Percentiles rank a stretch among this genome's conserved stretches.
Conservation (phyloP, 2,888 invertebrate genomes). For the Villa cingulata region DNA sequence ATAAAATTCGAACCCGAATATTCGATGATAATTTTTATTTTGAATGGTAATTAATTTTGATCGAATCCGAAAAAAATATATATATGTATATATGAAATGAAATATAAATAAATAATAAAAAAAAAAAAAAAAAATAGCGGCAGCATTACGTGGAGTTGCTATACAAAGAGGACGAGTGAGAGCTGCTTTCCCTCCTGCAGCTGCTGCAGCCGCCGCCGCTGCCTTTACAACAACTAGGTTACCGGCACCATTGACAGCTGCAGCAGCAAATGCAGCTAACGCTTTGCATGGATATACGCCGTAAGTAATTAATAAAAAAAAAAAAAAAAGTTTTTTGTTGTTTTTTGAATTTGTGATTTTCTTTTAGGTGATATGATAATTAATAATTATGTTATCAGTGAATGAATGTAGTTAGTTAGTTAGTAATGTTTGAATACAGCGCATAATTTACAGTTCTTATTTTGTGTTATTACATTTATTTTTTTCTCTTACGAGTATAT, state of each 20-base stretch:
- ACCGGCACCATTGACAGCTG: slow-evolving; percentile 50
- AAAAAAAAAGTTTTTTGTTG: slow-evolving; percentile 8
- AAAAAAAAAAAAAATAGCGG: slow-evolving; percentile 41
- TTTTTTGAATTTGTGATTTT: slow-evolving; percentile 2
- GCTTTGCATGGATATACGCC: slow-evolving; percentile 82
- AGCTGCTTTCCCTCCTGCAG: slow-evolving; percentile 52
- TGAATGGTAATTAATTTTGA: slow-evolving; percentile 2
- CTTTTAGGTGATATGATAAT: too few relatives aligned
- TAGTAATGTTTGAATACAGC: too few relatives aligned
- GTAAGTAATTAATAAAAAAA: slow-evolving; percentile 49
- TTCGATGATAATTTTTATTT: too few relatives aligned
- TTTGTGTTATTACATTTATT: too few relatives aligned
- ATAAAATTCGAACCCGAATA: too few relatives aligned
- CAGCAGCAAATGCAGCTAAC: slow-evolving; percentile 56
- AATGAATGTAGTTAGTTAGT: too few relatives aligned
- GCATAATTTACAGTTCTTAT: too few relatives aligned
- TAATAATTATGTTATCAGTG: too few relatives aligned
- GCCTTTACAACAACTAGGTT: slow-evolving; percentile 43
- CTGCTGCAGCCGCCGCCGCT: slow-evolving; percentile 41
- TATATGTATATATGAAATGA: too few relatives aligned
- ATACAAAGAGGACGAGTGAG: slow-evolving; percentile 63
- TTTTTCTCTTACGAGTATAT: too few relatives aligned
- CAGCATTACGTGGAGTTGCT: slow-evolving; percentile 70
- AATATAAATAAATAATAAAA: neutral
- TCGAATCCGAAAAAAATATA: slow-evolving; percentile 4